Base-by-base conservation (phyloP, 2,797 vertebrate species). In the Eutrigla gurnardus region DNA sequence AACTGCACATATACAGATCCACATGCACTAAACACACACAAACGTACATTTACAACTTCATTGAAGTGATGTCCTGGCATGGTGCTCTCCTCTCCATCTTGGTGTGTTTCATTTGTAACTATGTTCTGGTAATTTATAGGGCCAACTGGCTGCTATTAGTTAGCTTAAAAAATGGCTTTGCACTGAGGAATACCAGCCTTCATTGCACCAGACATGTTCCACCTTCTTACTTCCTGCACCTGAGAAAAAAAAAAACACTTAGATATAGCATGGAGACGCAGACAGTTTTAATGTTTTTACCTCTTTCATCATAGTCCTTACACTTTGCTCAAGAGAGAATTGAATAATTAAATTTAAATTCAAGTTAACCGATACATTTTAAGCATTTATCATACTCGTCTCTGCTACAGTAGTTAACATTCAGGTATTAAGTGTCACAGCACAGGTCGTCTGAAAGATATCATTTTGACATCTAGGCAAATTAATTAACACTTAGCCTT, bases 81-180 rank as follows among this genome's bases (percentile, higher is more conserved):
- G 49, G 65, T 64, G 57, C 71, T 58, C 80, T 77, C 66, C 80
- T 84, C 84, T 93, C 86, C 81, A 92, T 93, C 91, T 87, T 83
- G 55, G 77, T 85, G 91, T 89, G 88, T 87, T 93, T 93, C 88
- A 93, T 93, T 93, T 93, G 89, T 88, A 92, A 93, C 87, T 86
- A 72, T 82, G 82, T 87, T 87, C 84, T 61, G 53, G 70, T 93
- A 92, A 95, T 95, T 93, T 94, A 93, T 95, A 77, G 85, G 65
- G 37, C 81, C 76, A 82, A 84, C 81, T 11, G 55, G 70, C 77
- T 85, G 87, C 91, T 91, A 92, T 94, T 92, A 93, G 92, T 93
- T 93, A 90, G 84, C 87, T 86, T 91, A 91, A 93, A 89, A 89
- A 86, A 89, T 84, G 83, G 74, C 80, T 35, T 42, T 64, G 62